Base-by-base conservation (phyloP, 1,140 invertebrate genomes). In the Hermetia illucens region DNA sequence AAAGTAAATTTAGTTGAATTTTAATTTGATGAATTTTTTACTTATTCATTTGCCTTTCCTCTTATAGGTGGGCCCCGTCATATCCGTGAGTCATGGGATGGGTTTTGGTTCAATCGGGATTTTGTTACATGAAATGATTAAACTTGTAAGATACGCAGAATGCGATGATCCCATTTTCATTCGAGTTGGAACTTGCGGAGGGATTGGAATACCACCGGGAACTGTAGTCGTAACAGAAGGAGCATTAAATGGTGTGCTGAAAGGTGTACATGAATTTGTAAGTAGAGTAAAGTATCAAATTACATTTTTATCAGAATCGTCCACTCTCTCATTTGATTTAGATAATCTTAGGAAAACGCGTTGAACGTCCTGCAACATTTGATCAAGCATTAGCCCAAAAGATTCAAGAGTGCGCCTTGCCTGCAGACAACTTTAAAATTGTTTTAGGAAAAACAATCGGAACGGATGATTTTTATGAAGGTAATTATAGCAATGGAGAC, bases 401-500 rank as follows among this genome's bases (percentile, higher is more conserved):
- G 46, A 56, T 98, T 8, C 71, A 79, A 42, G 65, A 64, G 1
- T 60, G 84, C 32, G 72, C 75, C 0, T 68, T 78, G 42, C 60
- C 70, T 1, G 55, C 75, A 34, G 76, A 82, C 47, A 72, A 71
- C 2, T 92, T 87, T 49, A 66, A 76, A 1, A 84, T 77, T 1
- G 68, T 82, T 13, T 64, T 64, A 9, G 94, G 90, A 13, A 90
- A 81, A 44, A 98, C 94, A 0, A 80, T 97, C 74, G 89, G 83
- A 42, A 80, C 91, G 1, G 77, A 89, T 44, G 93, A 97, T 58
- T 98, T 97, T 61, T 98, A 97, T 57, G 90, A 96, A 74, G 90
- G 86, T 82, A 55, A 43, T 41, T 21, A 3, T 15, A 8, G 17
- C n/a, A 13, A 9, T 15, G 15, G n/a, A 9, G 15, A 8, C 2